Percentiles rank a stretch among this genome's conserved stretches.
phyloP scores from a whole-genome alignment of 2,113 vertebrate species.

The Rhodinocichla rosea region DNA sequence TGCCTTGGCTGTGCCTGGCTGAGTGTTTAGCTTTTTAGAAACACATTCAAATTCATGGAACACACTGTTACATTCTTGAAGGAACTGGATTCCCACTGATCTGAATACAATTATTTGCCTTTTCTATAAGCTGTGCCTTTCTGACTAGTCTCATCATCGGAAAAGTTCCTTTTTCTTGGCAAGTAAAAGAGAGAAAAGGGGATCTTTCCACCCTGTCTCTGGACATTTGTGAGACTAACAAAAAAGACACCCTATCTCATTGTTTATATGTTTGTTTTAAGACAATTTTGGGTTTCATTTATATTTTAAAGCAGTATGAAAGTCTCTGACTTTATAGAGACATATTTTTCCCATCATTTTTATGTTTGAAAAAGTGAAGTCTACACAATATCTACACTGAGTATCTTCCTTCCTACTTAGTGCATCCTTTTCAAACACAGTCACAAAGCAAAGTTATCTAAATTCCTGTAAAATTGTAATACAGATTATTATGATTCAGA shows the following conservation, averaged over 20 bases:
- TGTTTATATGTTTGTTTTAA: not conserved
- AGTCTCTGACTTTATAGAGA: not conserved
- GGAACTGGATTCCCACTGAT: not conserved
- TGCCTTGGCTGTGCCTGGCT: not conserved
- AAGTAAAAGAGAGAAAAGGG: not conserved
- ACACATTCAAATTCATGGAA: not conserved
- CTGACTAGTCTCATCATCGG: not conserved
- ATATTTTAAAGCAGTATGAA: not conserved
- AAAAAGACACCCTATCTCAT: not conserved
- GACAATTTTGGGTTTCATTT: not conserved
- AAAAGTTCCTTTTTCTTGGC: not conserved
- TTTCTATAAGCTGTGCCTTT: not conserved
- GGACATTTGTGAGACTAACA: not conserved
- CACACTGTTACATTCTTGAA: not conserved
- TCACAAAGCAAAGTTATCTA: not conserved
- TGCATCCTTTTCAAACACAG: not conserved
- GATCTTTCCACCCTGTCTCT: not conserved
- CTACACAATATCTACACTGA: fast-evolving
- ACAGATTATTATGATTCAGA: not conserved
- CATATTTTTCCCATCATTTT: not conserved
- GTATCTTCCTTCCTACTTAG: not conserved
- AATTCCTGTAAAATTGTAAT: not conserved
- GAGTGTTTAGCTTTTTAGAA: not conserved
- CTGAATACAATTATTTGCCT: not conserved
- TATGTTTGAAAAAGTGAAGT: not conserved